Percentiles rank a stretch among this genome's conserved stretches.
Evolutionary conservation across 1,140 invertebrate genomes (phyloP).

Genomic region (Hycleus phaleratus): DNA sequence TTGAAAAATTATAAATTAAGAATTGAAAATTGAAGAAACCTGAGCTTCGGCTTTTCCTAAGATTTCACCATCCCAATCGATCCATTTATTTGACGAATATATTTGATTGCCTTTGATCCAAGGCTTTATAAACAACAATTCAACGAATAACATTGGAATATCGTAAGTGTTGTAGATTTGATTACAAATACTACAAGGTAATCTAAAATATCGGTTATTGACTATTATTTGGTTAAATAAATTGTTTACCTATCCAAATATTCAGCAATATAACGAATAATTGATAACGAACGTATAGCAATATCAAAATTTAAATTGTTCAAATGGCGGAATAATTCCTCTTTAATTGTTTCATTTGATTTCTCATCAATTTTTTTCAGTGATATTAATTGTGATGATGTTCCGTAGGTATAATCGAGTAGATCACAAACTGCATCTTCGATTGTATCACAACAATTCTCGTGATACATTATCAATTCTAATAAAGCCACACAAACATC

Average conservation of each 20-base stretch:
- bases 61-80: constrained; percentile 45
- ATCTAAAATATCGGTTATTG: neutral
- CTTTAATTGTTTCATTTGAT: constrained; percentile 41
- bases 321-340: constrained; percentile 57
- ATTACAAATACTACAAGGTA: constrained; percentile 47
- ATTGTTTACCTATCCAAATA: constrained; percentile 29
- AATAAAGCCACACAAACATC: constrained; percentile 55
- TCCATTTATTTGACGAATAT: constrained; percentile 58
- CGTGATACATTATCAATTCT: constrained; percentile 67
- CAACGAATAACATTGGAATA: constrained; percentile 60
- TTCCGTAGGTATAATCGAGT: constrained; percentile 58
- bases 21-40: constrained; percentile 13
- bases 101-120: constrained; percentile 55
- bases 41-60: constrained; percentile 56
- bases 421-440: constrained; percentile 63
- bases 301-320: constrained; percentile 61
- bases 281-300: constrained; percentile 60
- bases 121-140: constrained; percentile 58
- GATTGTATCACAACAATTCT: constrained; percentile 59
- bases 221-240: neutral
- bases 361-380: constrained; percentile 38
- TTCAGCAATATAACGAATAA: constrained; percentile 55
- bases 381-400: constrained; percentile 34
- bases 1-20: neutral
- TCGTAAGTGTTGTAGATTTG: constrained; percentile 61